These are phyloP conservation scores for Poeciliopsis prolifica DNA, from an alignment of 2,113 vertebrate genomes.

Conservation along the genomic window DNA sequence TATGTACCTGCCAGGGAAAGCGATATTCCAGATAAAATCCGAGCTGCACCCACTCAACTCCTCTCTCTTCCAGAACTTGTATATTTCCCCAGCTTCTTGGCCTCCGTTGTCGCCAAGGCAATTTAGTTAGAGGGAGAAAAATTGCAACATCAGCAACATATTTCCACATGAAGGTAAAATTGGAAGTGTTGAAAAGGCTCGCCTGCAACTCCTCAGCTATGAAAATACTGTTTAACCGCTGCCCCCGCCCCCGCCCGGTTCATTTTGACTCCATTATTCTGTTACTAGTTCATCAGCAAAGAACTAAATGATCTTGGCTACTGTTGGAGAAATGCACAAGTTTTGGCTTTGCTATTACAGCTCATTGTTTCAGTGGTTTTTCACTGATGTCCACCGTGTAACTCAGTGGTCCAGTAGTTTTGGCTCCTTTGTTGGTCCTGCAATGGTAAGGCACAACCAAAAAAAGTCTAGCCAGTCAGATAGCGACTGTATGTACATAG, in stretches of 20 bases:
- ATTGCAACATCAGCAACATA: constrained; percentile 61
- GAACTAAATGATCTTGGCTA: constrained; percentile 12
- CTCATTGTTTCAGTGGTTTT: constrained; percentile 10
- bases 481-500: no score
- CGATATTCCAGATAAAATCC: constrained; percentile 72
- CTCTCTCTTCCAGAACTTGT: constrained; percentile 64
- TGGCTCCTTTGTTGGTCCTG: not conserved
- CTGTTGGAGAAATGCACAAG: constrained; percentile 3
- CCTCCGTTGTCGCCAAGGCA: constrained; percentile 64
- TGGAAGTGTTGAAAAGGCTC: constrained; percentile 61
- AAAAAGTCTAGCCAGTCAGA: no score
- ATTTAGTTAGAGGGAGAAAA: constrained; percentile 60
- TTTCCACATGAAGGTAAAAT: constrained; percentile 65
- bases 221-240: constrained; percentile 59
- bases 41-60: constrained; percentile 59
- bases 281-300: constrained; percentile 21
- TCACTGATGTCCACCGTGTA: not conserved
- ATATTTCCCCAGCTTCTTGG: constrained; percentile 69
- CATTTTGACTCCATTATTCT: constrained; percentile 35
- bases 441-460: no score
- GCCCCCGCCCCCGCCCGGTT: constrained; percentile 39
- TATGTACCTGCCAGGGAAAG: constrained; percentile 71
- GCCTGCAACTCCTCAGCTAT: constrained; percentile 53
- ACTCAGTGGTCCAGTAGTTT: constrained; percentile 10
- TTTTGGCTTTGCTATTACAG: not conserved